phyloP scores from a whole-genome alignment of 2,113 vertebrate genomes.

The Corydoras sp. region DNA sequence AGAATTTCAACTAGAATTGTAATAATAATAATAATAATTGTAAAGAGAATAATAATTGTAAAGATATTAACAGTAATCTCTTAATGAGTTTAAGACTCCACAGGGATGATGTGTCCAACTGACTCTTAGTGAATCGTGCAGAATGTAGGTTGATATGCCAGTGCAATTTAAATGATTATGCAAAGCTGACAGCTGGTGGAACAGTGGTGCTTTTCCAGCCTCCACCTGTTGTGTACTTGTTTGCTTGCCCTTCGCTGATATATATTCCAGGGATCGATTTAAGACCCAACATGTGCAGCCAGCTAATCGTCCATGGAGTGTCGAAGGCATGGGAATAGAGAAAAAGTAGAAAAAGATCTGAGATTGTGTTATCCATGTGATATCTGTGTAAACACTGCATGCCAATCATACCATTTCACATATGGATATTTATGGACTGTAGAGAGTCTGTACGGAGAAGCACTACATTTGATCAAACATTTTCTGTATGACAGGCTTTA shows the following conservation, averaged over 20 bases:
- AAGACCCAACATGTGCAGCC: conserved; percentile 57
- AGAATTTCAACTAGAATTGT: too few species aligned
- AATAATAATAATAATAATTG: too few species aligned
- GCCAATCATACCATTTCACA: conserved; percentile 56
- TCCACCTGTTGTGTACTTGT: conserved; percentile 65
- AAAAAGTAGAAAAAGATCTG: conserved; percentile 49
- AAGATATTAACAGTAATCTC: too few species aligned
- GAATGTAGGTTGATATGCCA: conserved; percentile 32
- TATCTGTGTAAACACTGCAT: conserved; percentile 53
- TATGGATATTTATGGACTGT: conserved; percentile 31
- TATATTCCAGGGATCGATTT: conserved; percentile 58
- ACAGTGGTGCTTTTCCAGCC: conserved; percentile 56
- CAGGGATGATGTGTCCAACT: conserved; percentile 1
- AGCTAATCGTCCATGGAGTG: conserved; percentile 52
- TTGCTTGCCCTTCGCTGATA: conserved; percentile 50
- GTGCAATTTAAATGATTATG: conserved; percentile 52
- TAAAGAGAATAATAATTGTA: too few species aligned
- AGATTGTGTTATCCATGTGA: conserved; percentile 62
- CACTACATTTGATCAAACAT: conserved; percentile 15
- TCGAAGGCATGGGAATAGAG: conserved; percentile 9
- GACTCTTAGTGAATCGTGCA: conserved; percentile 9
- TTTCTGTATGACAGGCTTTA: conserved; percentile 17
- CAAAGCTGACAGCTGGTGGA: conserved; percentile 55
- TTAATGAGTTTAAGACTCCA: too few species aligned
- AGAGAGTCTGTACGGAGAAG: conserved; percentile 18